Conservation (phyloP, 1,140 invertebrate genomes). For the Drosophila parabipectinata region DNA sequence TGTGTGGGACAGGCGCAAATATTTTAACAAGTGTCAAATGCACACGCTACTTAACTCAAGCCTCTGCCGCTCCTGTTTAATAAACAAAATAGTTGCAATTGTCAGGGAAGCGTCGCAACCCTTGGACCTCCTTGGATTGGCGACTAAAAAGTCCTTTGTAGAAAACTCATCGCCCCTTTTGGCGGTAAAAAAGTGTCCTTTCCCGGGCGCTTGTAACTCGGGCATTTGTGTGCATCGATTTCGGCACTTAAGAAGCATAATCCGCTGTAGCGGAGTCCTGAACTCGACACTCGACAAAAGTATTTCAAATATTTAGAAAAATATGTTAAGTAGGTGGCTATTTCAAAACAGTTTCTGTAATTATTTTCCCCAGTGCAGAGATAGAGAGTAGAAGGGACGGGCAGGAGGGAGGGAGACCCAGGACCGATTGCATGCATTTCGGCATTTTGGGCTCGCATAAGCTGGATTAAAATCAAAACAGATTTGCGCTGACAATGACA, state of each 20-base stretch:
- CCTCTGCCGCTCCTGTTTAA: constrained; percentile 60
- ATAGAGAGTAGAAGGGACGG: not conserved
- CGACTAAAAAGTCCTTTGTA: not conserved
- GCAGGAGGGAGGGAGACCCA: not conserved
- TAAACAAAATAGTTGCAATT: constrained; percentile 71
- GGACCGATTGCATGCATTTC: constrained; percentile 43
- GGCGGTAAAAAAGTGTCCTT: constrained; percentile 29
- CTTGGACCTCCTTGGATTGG: not conserved
- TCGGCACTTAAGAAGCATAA: constrained; percentile 82
- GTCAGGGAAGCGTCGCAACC: not conserved
- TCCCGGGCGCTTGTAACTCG: constrained; percentile 69
- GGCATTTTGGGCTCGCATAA: constrained; percentile 40
- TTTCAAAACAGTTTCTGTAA: no score
- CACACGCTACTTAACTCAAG: constrained; percentile 80
- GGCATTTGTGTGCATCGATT: constrained; percentile 84
- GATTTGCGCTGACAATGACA: constrained; percentile 52
- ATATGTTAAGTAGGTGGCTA: no score
- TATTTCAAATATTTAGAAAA: not conserved
- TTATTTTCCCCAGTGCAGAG: not conserved
- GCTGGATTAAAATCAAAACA: constrained; percentile 55
- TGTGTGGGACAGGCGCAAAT: constrained; percentile 76
- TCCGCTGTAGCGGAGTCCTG: constrained; percentile 56
- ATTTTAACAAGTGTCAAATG: constrained; percentile 84
- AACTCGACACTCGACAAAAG: constrained; percentile 14
- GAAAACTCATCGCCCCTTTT: not conserved